phyloP scores from a whole-genome alignment of 1,140 invertebrate genomes.

The Halesus radiatus region DNA sequence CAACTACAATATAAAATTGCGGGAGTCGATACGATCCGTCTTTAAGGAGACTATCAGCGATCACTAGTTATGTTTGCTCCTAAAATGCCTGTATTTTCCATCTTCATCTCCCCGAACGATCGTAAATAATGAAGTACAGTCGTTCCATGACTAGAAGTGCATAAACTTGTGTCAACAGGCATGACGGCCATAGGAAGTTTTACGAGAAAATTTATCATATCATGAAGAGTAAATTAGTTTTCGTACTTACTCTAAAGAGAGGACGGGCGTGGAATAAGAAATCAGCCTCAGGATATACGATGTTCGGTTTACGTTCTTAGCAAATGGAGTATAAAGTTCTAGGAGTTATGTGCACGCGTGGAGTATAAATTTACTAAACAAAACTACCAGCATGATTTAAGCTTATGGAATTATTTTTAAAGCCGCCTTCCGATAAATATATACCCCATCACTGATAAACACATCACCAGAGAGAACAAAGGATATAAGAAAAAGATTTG shows the following conservation, averaged over 20 bases:
- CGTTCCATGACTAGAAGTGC: conserved; percentile 12
- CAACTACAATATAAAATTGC: no score
- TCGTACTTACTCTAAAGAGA: conserved; percentile 34
- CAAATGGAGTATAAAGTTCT: conserved; percentile 15
- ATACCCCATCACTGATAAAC: no score
- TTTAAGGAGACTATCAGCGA: background rate
- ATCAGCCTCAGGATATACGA: conserved; percentile 1
- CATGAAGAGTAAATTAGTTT: conserved; percentile 28
- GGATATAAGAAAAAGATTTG: no score
- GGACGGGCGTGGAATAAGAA: conserved; percentile 28
- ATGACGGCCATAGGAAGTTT: conserved; percentile 23
- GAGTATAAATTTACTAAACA: background rate
- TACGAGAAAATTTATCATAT: conserved; percentile 34
- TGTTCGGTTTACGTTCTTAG: conserved; percentile 17
- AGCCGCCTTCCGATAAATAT: no score
- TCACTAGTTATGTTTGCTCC: conserved; percentile 2
- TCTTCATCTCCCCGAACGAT: conserved; percentile 38
- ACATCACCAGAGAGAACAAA: no score
- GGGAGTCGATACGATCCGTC: no score
- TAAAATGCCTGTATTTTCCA: conserved; percentile 19
- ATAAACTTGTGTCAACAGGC: conserved; percentile 39
- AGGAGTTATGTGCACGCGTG: background rate
- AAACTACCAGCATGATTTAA: no score
- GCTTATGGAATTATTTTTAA: no score
- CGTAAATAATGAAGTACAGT: conserved; percentile 44